These are phyloP conservation scores for Penaeus monodon DNA, from an alignment of 2,888 invertebrate species.

Conservation along the genomic window DNA sequence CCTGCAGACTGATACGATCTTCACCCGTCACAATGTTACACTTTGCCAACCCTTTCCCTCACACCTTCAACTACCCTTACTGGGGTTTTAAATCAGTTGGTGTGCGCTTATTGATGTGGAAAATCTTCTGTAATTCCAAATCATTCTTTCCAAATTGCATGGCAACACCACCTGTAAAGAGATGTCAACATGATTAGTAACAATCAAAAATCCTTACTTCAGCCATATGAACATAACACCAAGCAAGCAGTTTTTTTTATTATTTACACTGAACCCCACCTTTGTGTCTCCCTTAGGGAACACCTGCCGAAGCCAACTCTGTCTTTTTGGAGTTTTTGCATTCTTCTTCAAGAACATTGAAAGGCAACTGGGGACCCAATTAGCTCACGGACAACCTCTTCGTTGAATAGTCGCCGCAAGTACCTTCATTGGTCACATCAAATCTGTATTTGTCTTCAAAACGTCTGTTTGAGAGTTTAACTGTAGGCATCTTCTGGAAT, in stretches of 20 bases:
- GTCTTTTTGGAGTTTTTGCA: conserved; percentile 90
- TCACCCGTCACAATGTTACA: conserved; percentile 95
- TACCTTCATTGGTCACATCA: conserved; percentile 94
- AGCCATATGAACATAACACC: too few species aligned
- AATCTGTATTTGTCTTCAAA: conserved; percentile 96
- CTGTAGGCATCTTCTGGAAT: conserved; percentile 93
- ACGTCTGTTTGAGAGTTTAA: conserved; percentile 93
- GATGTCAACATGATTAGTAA: conserved; percentile 23
- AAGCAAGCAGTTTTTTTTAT: neutral
- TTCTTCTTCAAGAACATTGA: conserved; percentile 92
- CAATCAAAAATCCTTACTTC: neutral
- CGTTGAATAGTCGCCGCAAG: conserved; percentile 88
- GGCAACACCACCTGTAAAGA: conserved; percentile 84
- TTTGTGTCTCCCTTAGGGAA: conserved; percentile 97
- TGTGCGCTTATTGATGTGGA: conserved; percentile 94
- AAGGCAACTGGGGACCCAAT: conserved; percentile 93
- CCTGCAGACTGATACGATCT: conserved; percentile 94
- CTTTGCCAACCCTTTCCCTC: conserved; percentile 85
- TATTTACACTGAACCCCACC: conserved; percentile 53
- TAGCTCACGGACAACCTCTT: conserved; percentile 93
- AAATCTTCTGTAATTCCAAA: conserved; percentile 99
- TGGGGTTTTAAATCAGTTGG: conserved; percentile 95
- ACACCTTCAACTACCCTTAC: conserved; percentile 81
- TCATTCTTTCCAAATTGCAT: conserved; percentile 97
- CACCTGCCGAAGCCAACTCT: conserved; percentile 87